Evolutionary conservation across 2,113 vertebrate species (phyloP).

Genomic region (Myotis brandtii): DNA sequence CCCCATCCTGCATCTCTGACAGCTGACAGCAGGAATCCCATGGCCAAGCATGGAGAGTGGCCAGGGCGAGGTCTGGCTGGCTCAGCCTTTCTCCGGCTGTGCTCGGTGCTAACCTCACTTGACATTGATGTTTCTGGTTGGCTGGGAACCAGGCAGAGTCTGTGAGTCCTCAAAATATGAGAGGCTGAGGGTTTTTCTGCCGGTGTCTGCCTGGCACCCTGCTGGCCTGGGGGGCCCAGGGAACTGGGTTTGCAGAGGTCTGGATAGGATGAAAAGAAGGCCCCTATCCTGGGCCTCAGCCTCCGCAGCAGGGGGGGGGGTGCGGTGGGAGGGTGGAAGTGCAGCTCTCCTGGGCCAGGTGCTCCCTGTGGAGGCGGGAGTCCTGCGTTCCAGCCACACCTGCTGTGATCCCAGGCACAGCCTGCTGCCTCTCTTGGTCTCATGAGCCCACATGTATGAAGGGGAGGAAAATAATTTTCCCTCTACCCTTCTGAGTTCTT

Average conservation of each 20-base stretch:
- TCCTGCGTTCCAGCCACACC: neutral
- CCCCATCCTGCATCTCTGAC: neutral
- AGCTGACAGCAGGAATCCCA: neutral
- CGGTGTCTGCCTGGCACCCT: neutral
- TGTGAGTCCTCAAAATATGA: neutral
- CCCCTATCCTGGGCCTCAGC: neutral
- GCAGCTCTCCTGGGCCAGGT: neutral
- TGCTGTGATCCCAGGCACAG: neutral
- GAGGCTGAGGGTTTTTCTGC: constrained; percentile 40
- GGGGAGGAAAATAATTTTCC: neutral
- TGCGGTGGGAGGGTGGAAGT: rapidly evolving
- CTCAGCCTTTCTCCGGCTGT: neutral
- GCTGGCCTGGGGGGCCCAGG: neutral
- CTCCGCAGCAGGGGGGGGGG: neutral
- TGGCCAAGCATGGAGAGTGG: neutral
- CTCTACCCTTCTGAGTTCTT: neutral
- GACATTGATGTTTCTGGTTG: neutral
- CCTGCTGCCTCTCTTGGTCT: neutral
- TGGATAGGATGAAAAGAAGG: neutral
- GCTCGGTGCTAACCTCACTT: neutral
- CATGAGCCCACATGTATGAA: neutral
- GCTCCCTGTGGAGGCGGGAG: neutral
- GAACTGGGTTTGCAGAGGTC: neutral
- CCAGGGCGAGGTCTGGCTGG: neutral
- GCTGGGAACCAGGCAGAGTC: constrained; percentile 20